These are phyloP conservation scores for Mesocentrotus franciscanus DNA, from an alignment of 53 echinoderm and acorn worm species.

Conservation along the genomic window DNA sequence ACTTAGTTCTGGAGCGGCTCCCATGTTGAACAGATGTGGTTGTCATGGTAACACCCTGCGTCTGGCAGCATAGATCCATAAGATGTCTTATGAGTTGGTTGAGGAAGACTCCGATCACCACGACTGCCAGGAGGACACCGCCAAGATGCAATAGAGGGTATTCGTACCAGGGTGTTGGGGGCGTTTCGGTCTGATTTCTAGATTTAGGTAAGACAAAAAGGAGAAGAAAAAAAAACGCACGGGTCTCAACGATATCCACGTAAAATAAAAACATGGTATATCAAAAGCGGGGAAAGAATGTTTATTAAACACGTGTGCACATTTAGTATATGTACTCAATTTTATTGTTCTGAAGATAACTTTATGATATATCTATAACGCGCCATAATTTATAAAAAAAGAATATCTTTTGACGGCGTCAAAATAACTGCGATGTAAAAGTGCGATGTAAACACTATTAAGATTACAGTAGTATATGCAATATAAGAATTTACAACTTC, in stretches of 20 bases:
- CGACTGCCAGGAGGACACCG: background rate
- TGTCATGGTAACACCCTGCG: background rate
- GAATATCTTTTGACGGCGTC: background rate
- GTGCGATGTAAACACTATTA: no score
- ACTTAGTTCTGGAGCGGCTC: background rate
- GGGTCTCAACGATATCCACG: background rate
- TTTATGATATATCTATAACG: no score
- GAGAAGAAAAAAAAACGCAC: background rate
- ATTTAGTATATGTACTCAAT: no score
- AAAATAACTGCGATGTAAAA: background rate
- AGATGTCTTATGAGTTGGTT: conserved; percentile 23
- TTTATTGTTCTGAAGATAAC: no score
- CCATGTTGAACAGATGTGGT: background rate
- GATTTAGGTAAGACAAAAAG: background rate
- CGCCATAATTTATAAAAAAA: no score
- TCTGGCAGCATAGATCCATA: background rate
- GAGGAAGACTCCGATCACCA: background rate
- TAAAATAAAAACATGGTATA: no score
- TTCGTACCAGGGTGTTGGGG: background rate
- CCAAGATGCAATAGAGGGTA: background rate
- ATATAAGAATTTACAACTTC: no score
- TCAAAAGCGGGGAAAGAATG: no score
- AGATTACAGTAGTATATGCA: no score
- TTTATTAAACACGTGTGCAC: no score
- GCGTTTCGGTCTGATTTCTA: background rate